These are phyloP conservation scores for Cyprinodon tularosa DNA, from an alignment of 2,113 vertebrate species.

Conservation along the genomic window DNA sequence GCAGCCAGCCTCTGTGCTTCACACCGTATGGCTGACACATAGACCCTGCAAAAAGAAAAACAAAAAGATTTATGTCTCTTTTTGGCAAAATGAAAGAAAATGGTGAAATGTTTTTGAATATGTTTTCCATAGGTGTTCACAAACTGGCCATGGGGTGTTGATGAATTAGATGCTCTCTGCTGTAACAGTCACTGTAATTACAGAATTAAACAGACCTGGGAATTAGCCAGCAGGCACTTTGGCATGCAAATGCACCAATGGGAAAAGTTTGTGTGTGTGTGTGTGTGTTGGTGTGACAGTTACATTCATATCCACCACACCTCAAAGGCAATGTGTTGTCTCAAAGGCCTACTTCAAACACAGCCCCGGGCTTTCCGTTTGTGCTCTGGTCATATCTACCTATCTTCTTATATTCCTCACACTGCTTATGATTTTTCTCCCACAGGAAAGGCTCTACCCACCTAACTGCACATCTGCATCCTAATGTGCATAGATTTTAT, in stretches of 20 bases:
- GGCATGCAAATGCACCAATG: constrained; percentile 67
- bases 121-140: constrained; percentile 18
- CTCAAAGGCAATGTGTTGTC: constrained; percentile 61
- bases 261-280: constrained; percentile 34
- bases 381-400: constrained; percentile 63
- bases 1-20: constrained; percentile 66
- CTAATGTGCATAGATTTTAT: constrained; percentile 61
- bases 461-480: constrained; percentile 57
- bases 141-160: constrained; percentile 5
- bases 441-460: constrained; percentile 50
- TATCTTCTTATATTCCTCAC: constrained; percentile 43
- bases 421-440: constrained; percentile 54
- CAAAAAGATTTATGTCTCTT: constrained; percentile 49
- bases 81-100: constrained; percentile 27
- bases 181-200: constrained; percentile 24
- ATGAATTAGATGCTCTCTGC: constrained; percentile 25
- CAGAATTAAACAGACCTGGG: constrained; percentile 54
- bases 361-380: constrained; percentile 56
- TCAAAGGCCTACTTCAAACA: constrained; percentile 67
- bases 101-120: constrained; percentile 3
- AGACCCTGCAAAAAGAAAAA: constrained; percentile 43
- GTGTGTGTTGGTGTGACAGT: constrained; percentile 64
- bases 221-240: constrained; percentile 64
- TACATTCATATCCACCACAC: constrained; percentile 54
- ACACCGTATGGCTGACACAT: constrained; percentile 53